Evolutionary conservation across 2,797 vertebrate genomes (phyloP), one percentile per base, ranked within the genome.

Genomic region (Rhyacichthys aspro): DNA sequence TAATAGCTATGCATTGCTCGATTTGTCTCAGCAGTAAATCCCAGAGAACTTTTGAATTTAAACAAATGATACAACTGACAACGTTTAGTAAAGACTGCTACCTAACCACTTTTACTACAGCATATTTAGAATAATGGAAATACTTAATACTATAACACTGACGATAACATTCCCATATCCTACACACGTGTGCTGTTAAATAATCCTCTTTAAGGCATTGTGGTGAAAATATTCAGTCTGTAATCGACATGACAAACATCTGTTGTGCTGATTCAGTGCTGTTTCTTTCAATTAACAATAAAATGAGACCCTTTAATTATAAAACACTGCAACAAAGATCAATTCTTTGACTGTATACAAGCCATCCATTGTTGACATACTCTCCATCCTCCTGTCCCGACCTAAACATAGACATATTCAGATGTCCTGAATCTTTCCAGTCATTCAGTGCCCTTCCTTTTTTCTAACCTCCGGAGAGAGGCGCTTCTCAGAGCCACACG

Each of bases 371-470:
- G 37, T 59, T 58, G 60, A 74, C 70, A 18, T 46, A 19, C 63
- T 66, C 34, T 66, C 23, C 19, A 53, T 44, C 59, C 55, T 65
- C 63, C 47, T 43, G n/a, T 45, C 50, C 48, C 53, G 19, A 64
- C 68, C 16, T 53, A 43, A 63, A 67, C 54, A 62, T 64, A 63
- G 23, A 54, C 67, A n/a, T 32, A 37, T 54, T 67, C 64, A 46
- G 50, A 57, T 55, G 54, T 19, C 46, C 81, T 63, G 66, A 81
- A 57, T 70, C 52, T 11, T 54, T 50, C 64, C 46, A 50, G 71
- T 73, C 56, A 23, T 57, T 76, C 43, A 61, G 7, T 49, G 74
- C 82, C 84, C 72, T 81, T 85, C 76, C 55, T 45, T 57, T 72
- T 67, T 56, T 78, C 55, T 60, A 55, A 69, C 52, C 58, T 72